phyloP scores from a whole-genome alignment of 1,140 invertebrate genomes.

The Helicoverpa zea region DNA sequence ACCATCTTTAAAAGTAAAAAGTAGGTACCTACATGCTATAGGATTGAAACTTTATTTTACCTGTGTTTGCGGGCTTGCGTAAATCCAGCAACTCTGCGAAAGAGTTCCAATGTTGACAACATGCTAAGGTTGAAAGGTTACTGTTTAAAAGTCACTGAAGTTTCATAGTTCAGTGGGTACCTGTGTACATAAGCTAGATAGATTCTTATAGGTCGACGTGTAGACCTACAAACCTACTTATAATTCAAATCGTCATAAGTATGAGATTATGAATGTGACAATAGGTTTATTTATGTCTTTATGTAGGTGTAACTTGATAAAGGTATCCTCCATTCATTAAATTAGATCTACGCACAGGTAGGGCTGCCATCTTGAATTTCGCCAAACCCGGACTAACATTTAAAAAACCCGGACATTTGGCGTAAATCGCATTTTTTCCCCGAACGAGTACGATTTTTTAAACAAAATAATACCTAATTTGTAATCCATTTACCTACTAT shows the following conservation, averaged over 20 bases:
- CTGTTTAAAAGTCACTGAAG: background rate
- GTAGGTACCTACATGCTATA: too few species aligned
- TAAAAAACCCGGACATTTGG: too few species aligned
- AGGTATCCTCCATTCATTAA: too few species aligned
- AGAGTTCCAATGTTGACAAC: background rate
- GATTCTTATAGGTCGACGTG: background rate
- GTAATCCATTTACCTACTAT: too few species aligned
- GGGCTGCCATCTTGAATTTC: too few species aligned
- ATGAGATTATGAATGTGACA: background rate
- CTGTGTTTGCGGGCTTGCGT: background rate
- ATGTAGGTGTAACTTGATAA: too few species aligned
- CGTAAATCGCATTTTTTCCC: too few species aligned
- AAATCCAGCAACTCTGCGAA: background rate
- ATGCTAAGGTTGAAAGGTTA: background rate
- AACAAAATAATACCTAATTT: too few species aligned
- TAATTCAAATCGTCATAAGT: background rate
- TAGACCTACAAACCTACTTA: background rate
- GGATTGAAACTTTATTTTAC: background rate
- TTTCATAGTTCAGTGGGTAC: background rate
- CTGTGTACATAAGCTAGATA: background rate
- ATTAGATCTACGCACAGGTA: too few species aligned
- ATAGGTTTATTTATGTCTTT: background rate
- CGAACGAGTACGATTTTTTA: too few species aligned
- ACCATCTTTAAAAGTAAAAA: too few species aligned
- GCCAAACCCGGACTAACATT: too few species aligned